A percentile compares a stretch with the other conserved stretches of the same genome.
These are phyloP conservation scores for Pristis pectinata DNA, from an alignment of 2,797 vertebrate species.

Conservation along the genomic window DNA sequence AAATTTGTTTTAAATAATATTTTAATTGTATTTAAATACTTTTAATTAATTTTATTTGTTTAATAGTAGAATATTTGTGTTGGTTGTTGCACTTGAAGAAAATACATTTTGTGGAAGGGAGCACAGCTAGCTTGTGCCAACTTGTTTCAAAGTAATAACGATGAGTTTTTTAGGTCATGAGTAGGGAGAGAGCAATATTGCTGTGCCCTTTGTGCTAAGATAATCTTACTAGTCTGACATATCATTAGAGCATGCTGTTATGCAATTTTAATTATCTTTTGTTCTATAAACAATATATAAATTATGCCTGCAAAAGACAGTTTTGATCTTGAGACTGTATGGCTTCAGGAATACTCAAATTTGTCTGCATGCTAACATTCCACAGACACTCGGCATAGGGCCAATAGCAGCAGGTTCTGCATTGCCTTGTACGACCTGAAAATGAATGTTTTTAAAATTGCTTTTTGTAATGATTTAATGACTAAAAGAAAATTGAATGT, in stretches of 20 bases:
- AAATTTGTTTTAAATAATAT: too few relatives aligned
- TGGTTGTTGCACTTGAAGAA: too few relatives aligned
- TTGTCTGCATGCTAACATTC: background rate
- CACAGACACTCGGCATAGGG: background rate
- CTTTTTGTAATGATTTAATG: background rate
- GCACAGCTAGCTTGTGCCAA: background rate
- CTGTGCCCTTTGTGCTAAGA: background rate
- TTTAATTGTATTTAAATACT: too few relatives aligned
- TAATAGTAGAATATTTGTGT: too few relatives aligned
- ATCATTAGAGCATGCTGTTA: background rate
- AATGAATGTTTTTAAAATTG: background rate
- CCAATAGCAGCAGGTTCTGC: background rate
- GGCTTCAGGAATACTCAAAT: background rate
- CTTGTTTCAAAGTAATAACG: background rate
- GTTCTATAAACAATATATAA: background rate
- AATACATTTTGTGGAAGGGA: background rate
- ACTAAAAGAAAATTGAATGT: background rate
- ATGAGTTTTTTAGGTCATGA: background rate
- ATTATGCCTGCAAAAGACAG: background rate
- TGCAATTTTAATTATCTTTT: background rate
- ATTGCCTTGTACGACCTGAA: background rate
- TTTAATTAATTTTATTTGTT: too few relatives aligned
- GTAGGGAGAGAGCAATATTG: too few relatives aligned
- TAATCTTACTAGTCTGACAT: background rate
- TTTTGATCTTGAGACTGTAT: background rate